Evolutionary conservation across 2,888 invertebrate genomes (phyloP), one percentile per base, ranked within the genome.

Genomic region (Xiphydria camelus): DNA sequence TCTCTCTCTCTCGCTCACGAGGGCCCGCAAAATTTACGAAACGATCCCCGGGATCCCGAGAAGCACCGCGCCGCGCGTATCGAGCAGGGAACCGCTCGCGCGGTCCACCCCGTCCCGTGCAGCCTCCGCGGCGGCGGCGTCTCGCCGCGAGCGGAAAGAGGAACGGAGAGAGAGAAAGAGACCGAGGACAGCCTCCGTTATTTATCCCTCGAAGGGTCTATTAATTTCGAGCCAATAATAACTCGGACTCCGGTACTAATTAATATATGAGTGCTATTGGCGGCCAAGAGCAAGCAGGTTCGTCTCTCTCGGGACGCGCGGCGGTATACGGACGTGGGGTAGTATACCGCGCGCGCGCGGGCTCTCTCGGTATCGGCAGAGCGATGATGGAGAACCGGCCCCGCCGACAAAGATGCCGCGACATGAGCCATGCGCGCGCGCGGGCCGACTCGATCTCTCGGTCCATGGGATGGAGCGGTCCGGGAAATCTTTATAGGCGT

Each of bases 401-500:
- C 49, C 45, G 66, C 70, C 69, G 70, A 70, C 70, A 70, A 70
- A 70, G 70, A 68, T 68, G 59, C 68, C 69, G 68, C 64, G 62
- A 70, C 70, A 70, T 66, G 69, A 62, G 51, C 64, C 58, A 51
- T 61, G 56, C 56, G 59, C 55, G 57, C 59, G 44, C 31, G 44
- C 32, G 32, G 41, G 44, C 38, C 21, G 4, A 14, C 9, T 14
- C 26, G 26, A 26, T 26, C 26, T 7, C 14, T 7, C 10, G 26
- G n/a, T 26, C 26, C 14, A n/a, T n/a, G n/a, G n/a, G 56, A 61
- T 55, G 49, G 49, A 60, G 47, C 49, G 57, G 49, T 49, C 37
- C 41, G 45, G 22, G 48, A 55, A 51, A 61, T 59, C 60, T 59
- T 63, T 61, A 61, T 64, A 60, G 59, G 59, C 47, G 57, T 54